Evolutionary conservation across 1,140 invertebrate species (phyloP).

Genomic region (Micrasema longulum): DNA sequence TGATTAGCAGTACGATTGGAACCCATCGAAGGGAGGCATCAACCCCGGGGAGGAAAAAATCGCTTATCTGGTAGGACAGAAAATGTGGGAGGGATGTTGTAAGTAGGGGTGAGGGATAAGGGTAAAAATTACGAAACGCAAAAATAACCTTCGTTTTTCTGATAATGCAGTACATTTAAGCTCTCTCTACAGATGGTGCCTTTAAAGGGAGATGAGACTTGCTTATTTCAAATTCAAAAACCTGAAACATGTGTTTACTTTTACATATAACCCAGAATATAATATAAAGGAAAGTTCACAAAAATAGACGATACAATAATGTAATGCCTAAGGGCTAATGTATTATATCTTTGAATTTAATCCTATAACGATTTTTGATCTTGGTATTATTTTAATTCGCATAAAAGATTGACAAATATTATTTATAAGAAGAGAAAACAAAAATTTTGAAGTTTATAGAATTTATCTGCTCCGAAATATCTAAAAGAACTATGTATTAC

Average conservation of each 20-base stretch:
- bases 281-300: too few relatives aligned
- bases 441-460: too few relatives aligned
- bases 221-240: slow-evolving; percentile 16
- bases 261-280: too few relatives aligned
- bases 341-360: too few relatives aligned
- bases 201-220: background rate
- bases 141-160: slow-evolving; percentile 23
- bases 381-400: too few relatives aligned
- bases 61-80: slow-evolving; percentile 11
- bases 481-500: too few relatives aligned
- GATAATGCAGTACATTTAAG: slow-evolving; percentile 25
- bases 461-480: too few relatives aligned
- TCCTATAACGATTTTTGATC: too few relatives aligned
- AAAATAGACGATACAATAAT: too few relatives aligned
- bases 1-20: slow-evolving; percentile 13
- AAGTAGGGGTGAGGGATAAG: background rate
- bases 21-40: background rate
- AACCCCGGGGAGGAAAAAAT: slow-evolving; percentile 29
- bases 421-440: too few relatives aligned
- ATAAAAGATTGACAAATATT: too few relatives aligned
- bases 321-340: too few relatives aligned
- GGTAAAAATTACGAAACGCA: slow-evolving; percentile 5
- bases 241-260: slow-evolving; percentile 3
- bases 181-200: slow-evolving; percentile 17
- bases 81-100: background rate